Evolutionary conservation across 2,113 vertebrate species (phyloP), one percentile per base, ranked within the genome.

Genomic region (Cyprinodon tularosa): DNA sequence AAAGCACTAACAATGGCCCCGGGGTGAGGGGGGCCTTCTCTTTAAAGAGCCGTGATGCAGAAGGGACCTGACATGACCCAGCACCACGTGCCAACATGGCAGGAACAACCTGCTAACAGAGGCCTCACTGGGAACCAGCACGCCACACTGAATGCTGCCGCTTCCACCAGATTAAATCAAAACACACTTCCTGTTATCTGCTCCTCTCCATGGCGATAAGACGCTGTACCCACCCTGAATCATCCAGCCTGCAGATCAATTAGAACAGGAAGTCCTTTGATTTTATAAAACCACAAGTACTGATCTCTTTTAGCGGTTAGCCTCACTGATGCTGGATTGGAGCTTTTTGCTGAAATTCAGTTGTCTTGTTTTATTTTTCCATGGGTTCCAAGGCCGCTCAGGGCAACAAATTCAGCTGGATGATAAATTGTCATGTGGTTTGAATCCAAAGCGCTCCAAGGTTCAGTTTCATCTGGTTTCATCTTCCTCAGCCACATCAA

Each of bases 51-150:
- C 81, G 83, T 76, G 63, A 64, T 39, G 74, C 76, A 63, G 66
- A 1, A 17, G 80, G 66, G 72, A 71, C 78, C 84, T 81, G 74
- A 80, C 78, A 72, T 85, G 80, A 88, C 82, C 86, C 66, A 15
- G 66, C 77, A 84, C 75, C 77, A 83, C 74, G 68, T 84, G 85
- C 82, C 82, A 84, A 72, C 62, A 17, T 12, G 15, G 71, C 57
- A 47, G 60, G 57, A 69, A 37, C 48, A 50, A 37, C 53, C 73
- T 42, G 5, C 22, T 37, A 13, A 14, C 61, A 62, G 37, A 39
- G 17, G 20, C 50, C 50, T 57, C 20, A 9, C 20, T 57, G n/a
- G 61, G 20, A 38, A 50, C 8, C 29, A 29, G 20, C 65, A 62
- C 66, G 62, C 78, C 69, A 83, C 71, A 78, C 80, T 67, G 78